Evolutionary conservation across 2,113 vertebrate genomes (phyloP).

Genomic region (Saccopteryx leptura): DNA sequence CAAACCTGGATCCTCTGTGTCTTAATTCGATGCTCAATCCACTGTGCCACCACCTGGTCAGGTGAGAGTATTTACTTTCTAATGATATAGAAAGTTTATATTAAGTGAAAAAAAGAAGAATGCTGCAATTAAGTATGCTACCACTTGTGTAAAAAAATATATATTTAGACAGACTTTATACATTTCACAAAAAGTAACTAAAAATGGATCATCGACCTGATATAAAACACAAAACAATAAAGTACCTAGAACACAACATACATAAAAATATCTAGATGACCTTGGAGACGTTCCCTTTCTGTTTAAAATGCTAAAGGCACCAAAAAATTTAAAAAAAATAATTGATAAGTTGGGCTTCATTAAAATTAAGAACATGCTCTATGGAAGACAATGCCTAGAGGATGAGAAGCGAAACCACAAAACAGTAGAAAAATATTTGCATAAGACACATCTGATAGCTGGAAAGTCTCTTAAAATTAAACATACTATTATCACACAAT

Average conservation of each 20-base stretch:
- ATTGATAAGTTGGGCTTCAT: not conserved
- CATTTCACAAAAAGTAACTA: not conserved
- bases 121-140: not conserved
- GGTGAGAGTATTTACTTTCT: not conserved
- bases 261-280: not conserved
- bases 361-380: constrained; percentile 14
- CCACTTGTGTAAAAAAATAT: not conserved
- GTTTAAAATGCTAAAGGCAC: not conserved
- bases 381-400: not conserved
- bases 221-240: not conserved
- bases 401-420: not conserved
- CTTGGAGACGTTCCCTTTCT: not conserved
- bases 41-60: too few relatives aligned
- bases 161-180: not conserved
- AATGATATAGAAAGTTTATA: not conserved
- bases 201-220: not conserved
- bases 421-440: not conserved
- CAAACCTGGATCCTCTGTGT: too few relatives aligned
- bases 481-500: too few relatives aligned
- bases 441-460: not conserved
- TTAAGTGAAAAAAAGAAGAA: not conserved
- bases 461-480: too few relatives aligned
- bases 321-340: not conserved
- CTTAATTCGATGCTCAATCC: too few relatives aligned
- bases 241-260: not conserved